Percentiles rank a stretch among this genome's conserved stretches.
Conservation (phyloP, 2,113 vertebrate genomes). For the Forbesichthys papilliferus region DNA sequence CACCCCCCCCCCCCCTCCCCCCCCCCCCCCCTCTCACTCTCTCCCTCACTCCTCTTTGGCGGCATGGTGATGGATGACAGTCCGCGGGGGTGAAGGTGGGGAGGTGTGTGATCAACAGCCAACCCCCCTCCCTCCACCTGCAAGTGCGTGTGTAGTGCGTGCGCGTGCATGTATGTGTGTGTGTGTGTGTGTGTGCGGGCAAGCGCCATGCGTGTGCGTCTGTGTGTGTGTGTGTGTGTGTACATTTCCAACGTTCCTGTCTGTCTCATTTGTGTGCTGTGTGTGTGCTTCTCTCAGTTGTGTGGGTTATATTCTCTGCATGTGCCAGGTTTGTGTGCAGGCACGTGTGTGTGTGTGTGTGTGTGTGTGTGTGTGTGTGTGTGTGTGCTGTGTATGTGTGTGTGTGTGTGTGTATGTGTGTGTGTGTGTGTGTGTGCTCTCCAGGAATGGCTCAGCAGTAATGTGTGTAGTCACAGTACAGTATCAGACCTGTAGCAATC, state of each 20-base stretch:
- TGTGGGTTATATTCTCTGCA: no score
- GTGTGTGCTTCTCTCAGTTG: slow-evolving; percentile 5
- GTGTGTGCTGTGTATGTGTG: no score
- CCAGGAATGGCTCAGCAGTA: no score
- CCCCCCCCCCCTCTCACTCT: slow-evolving; percentile 15
- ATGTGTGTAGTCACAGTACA: no score
- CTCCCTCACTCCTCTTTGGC: slow-evolving; percentile 30
- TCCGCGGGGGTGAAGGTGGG: slow-evolving; percentile 68
- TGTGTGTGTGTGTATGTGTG: no score
- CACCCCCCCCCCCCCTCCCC: slow-evolving; percentile 13
- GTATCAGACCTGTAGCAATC: slow-evolving; percentile 9
- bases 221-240: background rate
- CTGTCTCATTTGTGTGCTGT: slow-evolving; percentile 35
- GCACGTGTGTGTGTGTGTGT: no score
- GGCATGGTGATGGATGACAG: slow-evolving; percentile 67
- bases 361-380: no score
- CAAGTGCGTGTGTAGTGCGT: slow-evolving; percentile 16
- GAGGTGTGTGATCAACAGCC: slow-evolving; percentile 57
- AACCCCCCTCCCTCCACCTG: slow-evolving; percentile 8
- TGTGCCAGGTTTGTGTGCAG: no score
- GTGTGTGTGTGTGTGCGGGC: slow-evolving; percentile 13
- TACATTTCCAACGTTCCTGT: background rate
- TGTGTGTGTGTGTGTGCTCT: no score
- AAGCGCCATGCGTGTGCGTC: background rate
- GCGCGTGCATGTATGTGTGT: background rate